These are phyloP conservation scores for Parapristionchus giblindavisi DNA, from an alignment of 2,888 invertebrate genomes.

Conservation along the genomic window DNA sequence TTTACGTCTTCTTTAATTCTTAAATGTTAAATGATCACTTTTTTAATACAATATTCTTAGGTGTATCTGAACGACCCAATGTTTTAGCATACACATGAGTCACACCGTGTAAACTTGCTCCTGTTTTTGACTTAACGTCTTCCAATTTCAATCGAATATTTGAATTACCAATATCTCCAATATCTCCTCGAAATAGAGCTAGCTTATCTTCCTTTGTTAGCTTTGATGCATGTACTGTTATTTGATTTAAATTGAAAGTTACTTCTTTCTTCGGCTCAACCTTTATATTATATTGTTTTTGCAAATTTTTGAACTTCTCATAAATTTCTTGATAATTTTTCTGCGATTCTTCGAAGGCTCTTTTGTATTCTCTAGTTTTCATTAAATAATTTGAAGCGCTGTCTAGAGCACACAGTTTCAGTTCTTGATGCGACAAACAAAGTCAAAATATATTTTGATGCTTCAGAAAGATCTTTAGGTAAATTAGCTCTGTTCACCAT, in stretches of 20 bases:
- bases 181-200: slow-evolving; percentile 3
- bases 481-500: slow-evolving; percentile 2
- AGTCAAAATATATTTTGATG: background rate
- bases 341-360: slow-evolving; percentile 14
- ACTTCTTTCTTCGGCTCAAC: slow-evolving; percentile 4
- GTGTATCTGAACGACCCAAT: background rate
- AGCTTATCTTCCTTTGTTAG: slow-evolving; percentile 10
- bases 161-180: background rate
- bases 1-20: slow-evolving; percentile 9
- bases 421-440: background rate
- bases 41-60: too few species aligned
- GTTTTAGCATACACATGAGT: slow-evolving; percentile 8
- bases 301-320: background rate
- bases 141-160: background rate
- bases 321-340: slow-evolving; percentile 3
- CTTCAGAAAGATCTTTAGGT: slow-evolving; percentile 5
- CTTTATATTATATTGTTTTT: background rate
- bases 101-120: too few species aligned
- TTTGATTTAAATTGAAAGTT: slow-evolving; percentile 7
- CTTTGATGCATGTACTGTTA: background rate
- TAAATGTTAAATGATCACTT: too few species aligned
- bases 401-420: background rate
- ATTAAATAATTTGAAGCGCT: background rate
- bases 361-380: slow-evolving; percentile 1
- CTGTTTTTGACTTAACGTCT: too few species aligned